These are phyloP conservation scores for Hormaphis cornu DNA, from an alignment of 1,140 invertebrate genomes.

Conservation along the genomic window DNA sequence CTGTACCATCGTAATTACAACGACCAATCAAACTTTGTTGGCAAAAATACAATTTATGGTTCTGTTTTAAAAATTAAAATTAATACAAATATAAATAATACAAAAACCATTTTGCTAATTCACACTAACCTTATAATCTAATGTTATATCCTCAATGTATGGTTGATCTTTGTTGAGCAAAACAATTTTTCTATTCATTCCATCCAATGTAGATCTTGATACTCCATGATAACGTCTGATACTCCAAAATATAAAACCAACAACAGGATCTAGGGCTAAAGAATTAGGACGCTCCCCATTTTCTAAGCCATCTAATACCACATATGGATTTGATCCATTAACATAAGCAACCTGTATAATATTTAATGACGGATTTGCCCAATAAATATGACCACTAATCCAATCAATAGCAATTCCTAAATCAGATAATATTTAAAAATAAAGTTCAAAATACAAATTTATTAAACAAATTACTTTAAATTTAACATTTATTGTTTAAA, in stretches of 20 bases:
- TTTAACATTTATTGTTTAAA: background rate
- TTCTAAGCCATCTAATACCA: conserved; percentile 43
- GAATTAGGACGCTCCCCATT: conserved; percentile 45
- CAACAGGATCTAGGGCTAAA: conserved; percentile 54
- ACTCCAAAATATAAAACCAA: conserved; percentile 56
- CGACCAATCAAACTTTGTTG: conserved; percentile 57
- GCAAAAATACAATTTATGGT: conserved; percentile 70
- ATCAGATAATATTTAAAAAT: conserved; percentile 24
- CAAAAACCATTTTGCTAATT: background rate
- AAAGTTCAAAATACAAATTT: background rate
- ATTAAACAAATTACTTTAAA: background rate
- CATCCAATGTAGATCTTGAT: conserved; percentile 51
- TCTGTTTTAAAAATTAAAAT: conserved; percentile 35
- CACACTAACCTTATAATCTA: conserved; percentile 47
- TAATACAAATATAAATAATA: conserved; percentile 36
- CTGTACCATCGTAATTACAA: conserved; percentile 47
- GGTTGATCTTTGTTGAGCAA: conserved; percentile 41
- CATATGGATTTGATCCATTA: conserved; percentile 46
- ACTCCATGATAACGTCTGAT: conserved; percentile 48
- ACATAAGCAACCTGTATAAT: conserved; percentile 49
- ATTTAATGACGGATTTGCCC: conserved; percentile 52
- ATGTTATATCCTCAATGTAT: conserved; percentile 48
- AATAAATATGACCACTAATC: conserved; percentile 51
- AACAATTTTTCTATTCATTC: conserved; percentile 47
- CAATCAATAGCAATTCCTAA: conserved; percentile 46